Conservation (phyloP, 2,797 vertebrate genomes). For the Bothrops alternatus region DNA sequence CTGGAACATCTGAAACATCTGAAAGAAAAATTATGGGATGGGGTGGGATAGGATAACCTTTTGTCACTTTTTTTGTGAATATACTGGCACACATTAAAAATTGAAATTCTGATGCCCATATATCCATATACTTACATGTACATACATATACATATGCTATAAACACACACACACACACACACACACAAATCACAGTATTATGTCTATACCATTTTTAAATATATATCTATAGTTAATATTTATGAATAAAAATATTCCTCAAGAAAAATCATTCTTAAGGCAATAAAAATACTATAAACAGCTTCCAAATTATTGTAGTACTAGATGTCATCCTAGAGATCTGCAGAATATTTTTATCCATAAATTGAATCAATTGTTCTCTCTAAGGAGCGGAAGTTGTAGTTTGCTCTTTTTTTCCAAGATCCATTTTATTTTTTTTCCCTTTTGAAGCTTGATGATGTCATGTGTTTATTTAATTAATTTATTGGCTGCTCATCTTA, state of each 20-base stretch:
- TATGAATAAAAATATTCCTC: conserved; percentile 42
- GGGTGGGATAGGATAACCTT: too few relatives aligned
- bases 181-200: not conserved
- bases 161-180: not conserved
- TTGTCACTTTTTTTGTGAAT: too few relatives aligned
- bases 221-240: too few relatives aligned
- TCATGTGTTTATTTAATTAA: conserved; percentile 7
- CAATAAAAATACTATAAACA: conserved; percentile 50
- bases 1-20: not conserved
- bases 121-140: not conserved
- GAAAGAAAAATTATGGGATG: not conserved
- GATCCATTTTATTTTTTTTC: conserved; percentile 27
- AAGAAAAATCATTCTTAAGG: conserved; percentile 54
- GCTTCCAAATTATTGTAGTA: conserved; percentile 46
- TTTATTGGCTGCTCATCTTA: not conserved
- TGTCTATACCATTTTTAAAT: not conserved
- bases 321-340: conserved; percentile 3
- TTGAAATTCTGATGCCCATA: not conserved
- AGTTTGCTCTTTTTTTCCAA: conserved; percentile 43
- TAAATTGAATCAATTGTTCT: conserved; percentile 51
- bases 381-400: conserved; percentile 25
- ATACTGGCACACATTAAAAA: not conserved
- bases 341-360: conserved; percentile 32
- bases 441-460: conserved; percentile 27
- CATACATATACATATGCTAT: not conserved